Base-by-base conservation (phyloP, 64 coral and sea anemone species). In the Cladopsammia gracilis region DNA sequence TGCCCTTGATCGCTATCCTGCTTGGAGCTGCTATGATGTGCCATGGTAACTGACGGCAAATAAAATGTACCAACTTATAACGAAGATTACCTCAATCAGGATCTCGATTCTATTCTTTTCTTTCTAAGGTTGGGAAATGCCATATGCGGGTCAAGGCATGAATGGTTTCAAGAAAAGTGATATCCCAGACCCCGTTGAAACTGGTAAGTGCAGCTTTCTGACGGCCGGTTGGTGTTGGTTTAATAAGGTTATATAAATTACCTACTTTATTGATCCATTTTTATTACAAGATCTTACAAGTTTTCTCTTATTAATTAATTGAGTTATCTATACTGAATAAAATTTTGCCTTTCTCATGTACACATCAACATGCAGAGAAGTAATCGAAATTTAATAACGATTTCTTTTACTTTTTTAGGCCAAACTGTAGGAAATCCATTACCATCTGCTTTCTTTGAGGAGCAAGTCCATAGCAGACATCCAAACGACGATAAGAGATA, bases 401-500 rank as follows among this genome's bases (percentile, higher is more conserved):
- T 48, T 25, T 73, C 10, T 47, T 16, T 4, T 4, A n/a, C 12
- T 18, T 19, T 84, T 64, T 50, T 6, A 84, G 80, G 34, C 20
- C 80, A 84, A 18, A 84, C 62, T 14, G 62, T 84, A 11, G 80
- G 80, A 84, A 84, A 67, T 51, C 80, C 80, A 67, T 45, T 84
- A 3, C 80, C 80, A 67, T 84, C 80, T 1, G 80, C 80, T 66
- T 84, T 84, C 62, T 84, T 84, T 51, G 46, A 75, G 48, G 90
- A 96, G 78, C 44, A 18, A 9, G 45, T 89, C 6, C 86, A 90
- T 2, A 62, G 90, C 24, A 73, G 95, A 64, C 90, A 93, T 59
- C 95, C 95, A 25, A 86, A 24, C 47, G 95, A 96, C 54, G 95
- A 96, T 34, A 96, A 96, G 78, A 52, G 95, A 85, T 96, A 96